Evolutionary conservation across 2,888 invertebrate species (phyloP).

Genomic region (Cephus nigrinus): DNA sequence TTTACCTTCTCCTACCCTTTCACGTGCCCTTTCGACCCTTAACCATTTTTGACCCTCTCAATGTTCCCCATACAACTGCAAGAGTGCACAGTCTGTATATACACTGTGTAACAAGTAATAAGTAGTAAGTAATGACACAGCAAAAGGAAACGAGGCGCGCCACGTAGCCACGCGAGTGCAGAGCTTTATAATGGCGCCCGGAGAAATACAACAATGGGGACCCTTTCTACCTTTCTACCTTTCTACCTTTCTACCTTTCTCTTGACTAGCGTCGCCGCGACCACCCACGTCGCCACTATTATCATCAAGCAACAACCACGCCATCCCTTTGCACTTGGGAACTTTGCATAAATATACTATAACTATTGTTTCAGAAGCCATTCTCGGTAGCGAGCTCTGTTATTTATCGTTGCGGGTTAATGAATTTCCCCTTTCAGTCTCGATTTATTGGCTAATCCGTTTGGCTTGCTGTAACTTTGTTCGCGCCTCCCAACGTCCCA

Average conservation of each 20-base stretch:
- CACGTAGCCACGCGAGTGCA: constrained; percentile 32
- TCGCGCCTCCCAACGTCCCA: neutral
- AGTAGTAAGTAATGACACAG: constrained; percentile 24
- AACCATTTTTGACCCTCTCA: too few relatives aligned
- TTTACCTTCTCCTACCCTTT: too few relatives aligned
- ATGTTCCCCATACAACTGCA: too few relatives aligned
- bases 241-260: constrained; percentile 32
- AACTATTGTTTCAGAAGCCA: constrained; percentile 56
- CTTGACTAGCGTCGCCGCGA: constrained; percentile 12
- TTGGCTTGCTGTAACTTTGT: constrained; percentile 5
- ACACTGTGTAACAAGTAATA: too few relatives aligned
- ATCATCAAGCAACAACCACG: constrained; percentile 13
- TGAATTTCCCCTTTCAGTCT: constrained; percentile 55
- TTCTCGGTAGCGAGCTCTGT: constrained; percentile 40
- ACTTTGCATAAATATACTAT: constrained; percentile 63
- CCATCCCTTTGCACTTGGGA: constrained; percentile 46
- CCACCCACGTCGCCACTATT: constrained; percentile 9
- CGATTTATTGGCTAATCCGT: constrained; percentile 55
- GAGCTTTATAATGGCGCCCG: constrained; percentile 52
- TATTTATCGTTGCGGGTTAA: constrained; percentile 61
- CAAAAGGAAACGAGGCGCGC: constrained; percentile 23
- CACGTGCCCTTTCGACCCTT: too few relatives aligned
- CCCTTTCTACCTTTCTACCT: constrained; percentile 22
- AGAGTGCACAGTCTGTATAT: too few relatives aligned
- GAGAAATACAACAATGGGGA: constrained; percentile 49